phyloP scores from a whole-genome alignment of 2,113 vertebrate genomes.

The Pseudopipra pipra region DNA sequence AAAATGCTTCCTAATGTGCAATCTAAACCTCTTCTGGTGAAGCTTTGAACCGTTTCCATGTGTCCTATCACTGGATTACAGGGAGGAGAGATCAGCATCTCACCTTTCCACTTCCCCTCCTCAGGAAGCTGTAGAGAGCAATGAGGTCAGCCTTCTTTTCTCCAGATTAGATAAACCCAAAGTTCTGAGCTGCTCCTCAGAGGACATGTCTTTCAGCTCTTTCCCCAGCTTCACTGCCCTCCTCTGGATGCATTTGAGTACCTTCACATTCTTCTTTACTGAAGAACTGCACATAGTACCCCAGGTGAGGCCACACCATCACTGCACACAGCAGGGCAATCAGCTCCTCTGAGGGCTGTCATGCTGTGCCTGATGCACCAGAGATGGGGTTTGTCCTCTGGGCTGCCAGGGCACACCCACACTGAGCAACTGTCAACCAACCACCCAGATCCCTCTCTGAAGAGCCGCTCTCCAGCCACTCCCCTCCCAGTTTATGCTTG shows the following conservation, averaged over 20 bases:
- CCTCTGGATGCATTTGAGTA: neutral
- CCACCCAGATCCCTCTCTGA: neutral
- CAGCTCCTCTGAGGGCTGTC: neutral
- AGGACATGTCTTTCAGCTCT: neutral
- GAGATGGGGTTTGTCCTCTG: neutral
- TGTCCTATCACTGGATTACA: neutral
- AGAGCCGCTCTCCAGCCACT: neutral
- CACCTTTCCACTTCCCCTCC: neutral
- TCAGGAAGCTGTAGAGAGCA: neutral
- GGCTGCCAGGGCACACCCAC: neutral
- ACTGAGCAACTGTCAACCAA: neutral
- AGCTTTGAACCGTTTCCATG: neutral
- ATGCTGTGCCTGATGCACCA: neutral
- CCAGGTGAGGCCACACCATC: neutral
- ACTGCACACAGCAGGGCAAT: fast-evolving
- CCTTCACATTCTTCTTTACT: neutral
- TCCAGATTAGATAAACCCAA: neutral
- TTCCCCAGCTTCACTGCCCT: neutral
- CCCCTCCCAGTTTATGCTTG: neutral
- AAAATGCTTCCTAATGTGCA: neutral
- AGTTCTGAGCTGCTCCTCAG: neutral
- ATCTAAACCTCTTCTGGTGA: neutral
- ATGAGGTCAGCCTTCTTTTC: neutral
- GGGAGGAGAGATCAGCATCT: neutral
- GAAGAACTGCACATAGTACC: neutral